Evolutionary conservation across 2,888 invertebrate genomes (phyloP).

Genomic region (Nomada fucata): DNA sequence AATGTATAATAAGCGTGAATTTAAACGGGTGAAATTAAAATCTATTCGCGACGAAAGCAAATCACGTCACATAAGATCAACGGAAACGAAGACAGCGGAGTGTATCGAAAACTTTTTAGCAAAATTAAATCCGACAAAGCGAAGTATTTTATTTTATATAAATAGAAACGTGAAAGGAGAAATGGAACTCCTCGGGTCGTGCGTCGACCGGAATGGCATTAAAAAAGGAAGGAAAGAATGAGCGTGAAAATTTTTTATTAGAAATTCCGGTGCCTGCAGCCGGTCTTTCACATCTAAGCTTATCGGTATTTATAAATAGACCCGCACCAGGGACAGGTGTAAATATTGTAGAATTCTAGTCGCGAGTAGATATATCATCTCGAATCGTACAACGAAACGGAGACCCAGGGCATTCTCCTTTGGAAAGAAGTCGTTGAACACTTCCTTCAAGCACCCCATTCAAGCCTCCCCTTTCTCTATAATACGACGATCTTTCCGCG

Average conservation of each 20-base stretch:
- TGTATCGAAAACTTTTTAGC: too few relatives aligned
- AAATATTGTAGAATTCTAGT: constrained; percentile 11
- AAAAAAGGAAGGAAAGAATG: neutral
- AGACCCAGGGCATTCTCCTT: neutral
- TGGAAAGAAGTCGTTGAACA: constrained; percentile 19
- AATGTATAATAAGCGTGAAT: neutral
- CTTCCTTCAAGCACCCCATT: constrained; percentile 17
- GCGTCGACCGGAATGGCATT: neutral
- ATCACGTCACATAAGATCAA: too few relatives aligned
- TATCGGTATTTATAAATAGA: constrained; percentile 41
- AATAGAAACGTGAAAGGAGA: neutral
- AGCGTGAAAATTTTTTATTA: neutral
- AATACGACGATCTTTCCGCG: constrained; percentile 20
- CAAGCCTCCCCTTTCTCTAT: neutral
- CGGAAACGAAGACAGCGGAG: too few relatives aligned
- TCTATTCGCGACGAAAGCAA: too few relatives aligned
- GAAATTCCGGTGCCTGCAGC: neutral
- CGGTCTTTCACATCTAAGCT: neutral
- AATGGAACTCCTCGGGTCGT: neutral
- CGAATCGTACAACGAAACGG: constrained; percentile 8
- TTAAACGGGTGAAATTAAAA: neutral
- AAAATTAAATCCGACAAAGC: too few relatives aligned
- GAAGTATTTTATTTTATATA: too few relatives aligned
- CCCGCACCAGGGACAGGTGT: neutral
- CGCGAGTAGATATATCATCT: constrained; percentile 22